These are phyloP conservation scores for Campodea augens DNA, from an alignment of 1,140 invertebrate genomes.

Conservation along the genomic window DNA sequence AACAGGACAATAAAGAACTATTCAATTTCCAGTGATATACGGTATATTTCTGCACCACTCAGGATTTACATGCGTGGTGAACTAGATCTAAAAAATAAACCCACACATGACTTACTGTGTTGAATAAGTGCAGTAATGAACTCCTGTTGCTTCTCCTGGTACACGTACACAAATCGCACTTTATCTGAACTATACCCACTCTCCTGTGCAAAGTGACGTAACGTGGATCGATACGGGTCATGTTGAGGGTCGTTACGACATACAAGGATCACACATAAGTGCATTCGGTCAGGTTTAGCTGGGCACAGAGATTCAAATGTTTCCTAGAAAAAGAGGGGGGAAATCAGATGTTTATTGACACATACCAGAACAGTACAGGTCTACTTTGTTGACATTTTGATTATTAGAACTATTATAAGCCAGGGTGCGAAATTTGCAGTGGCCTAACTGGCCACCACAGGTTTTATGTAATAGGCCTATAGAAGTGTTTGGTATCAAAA, in stretches of 20 bases:
- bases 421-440: no score
- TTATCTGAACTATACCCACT: conserved; percentile 38
- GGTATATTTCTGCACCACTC: no score
- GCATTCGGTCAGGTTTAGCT: conserved; percentile 52
- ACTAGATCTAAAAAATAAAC: no score
- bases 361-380: not conserved
- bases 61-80: no score
- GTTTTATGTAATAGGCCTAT: no score
- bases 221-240: conserved; percentile 35
- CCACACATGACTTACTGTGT: no score
- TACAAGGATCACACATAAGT: conserved; percentile 70
- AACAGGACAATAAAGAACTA: no score
- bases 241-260: conserved; percentile 43
- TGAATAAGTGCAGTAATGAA: conserved; percentile 56
- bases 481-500: no score
- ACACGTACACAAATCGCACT: conserved; percentile 70
- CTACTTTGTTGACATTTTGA: no score
- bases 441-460: no score
- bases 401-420: no score
- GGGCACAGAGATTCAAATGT: conserved; percentile 74
- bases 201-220: conserved; percentile 46
- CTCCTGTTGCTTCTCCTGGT: conserved; percentile 56
- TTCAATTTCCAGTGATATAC: no score
- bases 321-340: conserved; percentile 31
- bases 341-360: conserved; percentile 3